Evolutionary conservation across 2,113 vertebrate genomes (phyloP).

Genomic region (Pituophis catenifer): DNA sequence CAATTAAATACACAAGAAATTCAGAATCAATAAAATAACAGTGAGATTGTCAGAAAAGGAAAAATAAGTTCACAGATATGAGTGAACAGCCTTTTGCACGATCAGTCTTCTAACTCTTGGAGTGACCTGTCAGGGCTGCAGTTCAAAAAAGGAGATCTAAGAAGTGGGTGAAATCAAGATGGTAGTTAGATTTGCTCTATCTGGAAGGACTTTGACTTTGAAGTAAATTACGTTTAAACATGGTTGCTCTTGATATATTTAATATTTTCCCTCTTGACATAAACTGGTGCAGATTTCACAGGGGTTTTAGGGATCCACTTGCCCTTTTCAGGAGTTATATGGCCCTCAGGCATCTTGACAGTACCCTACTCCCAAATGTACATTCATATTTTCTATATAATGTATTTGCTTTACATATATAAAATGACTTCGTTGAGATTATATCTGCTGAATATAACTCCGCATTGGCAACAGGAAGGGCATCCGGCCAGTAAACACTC

Average conservation of each 20-base stretch:
- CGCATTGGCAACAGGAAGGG: too few species aligned
- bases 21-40: background rate
- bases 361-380: background rate
- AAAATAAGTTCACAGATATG: background rate
- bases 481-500: too few species aligned
- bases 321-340: background rate
- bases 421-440: background rate
- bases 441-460: too few species aligned
- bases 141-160: background rate
- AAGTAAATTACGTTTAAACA: background rate
- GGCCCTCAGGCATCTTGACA: background rate
- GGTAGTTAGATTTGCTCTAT: background rate
- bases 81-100: background rate
- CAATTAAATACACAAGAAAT: background rate
- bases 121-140: background rate
- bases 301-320: background rate
- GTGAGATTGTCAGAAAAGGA: background rate
- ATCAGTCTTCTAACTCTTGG: background rate
- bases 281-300: background rate
- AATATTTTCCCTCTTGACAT: background rate
- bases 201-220: background rate
- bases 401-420: background rate
- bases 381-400: background rate
- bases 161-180: background rate
- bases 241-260: background rate